A percentile compares a stretch with the other conserved stretches of the same genome.
These are phyloP conservation scores for Ranitomeya imitator DNA, from an alignment of 2,113 vertebrate species.

Conservation along the genomic window DNA sequence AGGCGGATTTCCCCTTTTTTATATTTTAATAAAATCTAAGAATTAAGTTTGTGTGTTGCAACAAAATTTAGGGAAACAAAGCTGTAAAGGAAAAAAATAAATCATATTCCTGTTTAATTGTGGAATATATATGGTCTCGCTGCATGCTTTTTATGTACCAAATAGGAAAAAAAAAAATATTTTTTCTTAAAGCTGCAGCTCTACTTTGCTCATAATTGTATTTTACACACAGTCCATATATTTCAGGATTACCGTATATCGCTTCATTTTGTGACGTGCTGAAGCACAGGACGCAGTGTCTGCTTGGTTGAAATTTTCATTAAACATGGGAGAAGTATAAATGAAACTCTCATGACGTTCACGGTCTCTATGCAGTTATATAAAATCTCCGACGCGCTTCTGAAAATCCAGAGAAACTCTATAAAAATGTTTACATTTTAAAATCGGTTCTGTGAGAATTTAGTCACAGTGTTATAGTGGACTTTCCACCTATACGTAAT, in stretches of 20 bases:
- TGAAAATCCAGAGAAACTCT: constrained; percentile 9
- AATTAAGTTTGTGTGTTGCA: background rate
- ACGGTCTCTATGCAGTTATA: constrained; percentile 44
- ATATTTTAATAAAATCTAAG: background rate
- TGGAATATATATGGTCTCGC: constrained; percentile 16
- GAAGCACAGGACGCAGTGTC: background rate
- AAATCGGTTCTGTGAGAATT: constrained; percentile 20
- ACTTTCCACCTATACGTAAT: background rate
- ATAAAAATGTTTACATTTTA: constrained; percentile 33
- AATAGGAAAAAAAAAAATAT: constrained; percentile 1
- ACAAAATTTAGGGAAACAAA: constrained; percentile 8
- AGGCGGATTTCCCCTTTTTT: background rate
- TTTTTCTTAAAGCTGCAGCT: constrained; percentile 40
- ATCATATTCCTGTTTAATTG: background rate
- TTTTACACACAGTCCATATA: constrained; percentile 12
- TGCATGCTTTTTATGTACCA: constrained; percentile 31
- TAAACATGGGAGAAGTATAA: constrained; percentile 17
- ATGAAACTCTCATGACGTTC: constrained; percentile 23
- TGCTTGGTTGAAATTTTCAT: constrained; percentile 13
- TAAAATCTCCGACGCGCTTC: constrained; percentile 5
- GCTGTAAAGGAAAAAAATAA: background rate
- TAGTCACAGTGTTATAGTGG: background rate
- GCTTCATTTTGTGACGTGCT: background rate
- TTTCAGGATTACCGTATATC: constrained; percentile 26
- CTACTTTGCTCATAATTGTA: constrained; percentile 28